These are phyloP conservation scores for Tigriopus californicus DNA, from an alignment of 2,888 invertebrate species.

Conservation along the genomic window DNA sequence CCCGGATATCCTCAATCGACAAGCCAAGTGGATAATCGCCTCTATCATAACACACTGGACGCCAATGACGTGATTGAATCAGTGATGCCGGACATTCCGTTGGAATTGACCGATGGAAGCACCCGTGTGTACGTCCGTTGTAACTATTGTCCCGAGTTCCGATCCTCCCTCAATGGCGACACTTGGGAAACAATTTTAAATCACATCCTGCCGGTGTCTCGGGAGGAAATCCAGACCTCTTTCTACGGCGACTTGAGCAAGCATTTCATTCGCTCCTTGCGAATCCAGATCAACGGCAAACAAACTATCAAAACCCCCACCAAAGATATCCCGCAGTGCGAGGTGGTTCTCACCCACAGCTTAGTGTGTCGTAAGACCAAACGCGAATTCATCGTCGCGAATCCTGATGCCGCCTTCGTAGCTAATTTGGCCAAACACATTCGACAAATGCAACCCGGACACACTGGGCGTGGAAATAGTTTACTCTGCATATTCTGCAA, in stretches of 20 bases:
- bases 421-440: slow-evolving; percentile 13
- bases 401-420: slow-evolving; percentile 3
- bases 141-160: slow-evolving; percentile 3
- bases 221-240: slow-evolving; percentile 12
- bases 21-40: too few relatives aligned
- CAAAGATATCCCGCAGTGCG: neutral
- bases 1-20: neutral
- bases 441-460: neutral
- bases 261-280: slow-evolving; percentile 3
- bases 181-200: slow-evolving; percentile 15
- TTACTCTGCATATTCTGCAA: slow-evolving; percentile 10
- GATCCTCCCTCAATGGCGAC: slow-evolving; percentile 7
- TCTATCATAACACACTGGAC: neutral
- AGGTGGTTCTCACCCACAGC: slow-evolving; percentile 6
- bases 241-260: slow-evolving; percentile 12
- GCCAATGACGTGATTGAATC: neutral
- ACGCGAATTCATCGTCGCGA: neutral
- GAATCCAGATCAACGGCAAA: slow-evolving; percentile 10
- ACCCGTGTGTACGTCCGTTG: slow-evolving; percentile 5
- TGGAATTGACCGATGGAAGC: neutral
- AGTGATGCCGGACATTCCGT: neutral
- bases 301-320: slow-evolving; percentile 1
- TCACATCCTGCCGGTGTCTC: slow-evolving; percentile 12
- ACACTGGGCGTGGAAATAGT: neutral
- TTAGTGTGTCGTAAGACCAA: slow-evolving; percentile 3